Base-by-base conservation (phyloP, 64 coral and sea anemone species). In the Acropora tenuis region DNA sequence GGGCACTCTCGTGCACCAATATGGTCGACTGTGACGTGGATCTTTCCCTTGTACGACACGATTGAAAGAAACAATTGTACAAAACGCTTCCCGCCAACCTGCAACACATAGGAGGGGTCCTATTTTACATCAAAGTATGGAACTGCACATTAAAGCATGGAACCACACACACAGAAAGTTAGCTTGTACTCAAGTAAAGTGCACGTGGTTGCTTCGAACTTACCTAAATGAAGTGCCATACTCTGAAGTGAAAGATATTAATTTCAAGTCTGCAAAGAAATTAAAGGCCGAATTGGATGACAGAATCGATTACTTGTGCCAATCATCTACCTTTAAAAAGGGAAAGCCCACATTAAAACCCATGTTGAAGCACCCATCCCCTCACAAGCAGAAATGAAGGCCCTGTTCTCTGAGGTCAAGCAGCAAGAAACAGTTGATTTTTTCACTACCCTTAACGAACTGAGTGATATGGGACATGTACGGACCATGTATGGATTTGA, bases 201-300 rank as follows among this genome's bases (percentile, higher is more conserved):
- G 83, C 43, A 86, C 83, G 48, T 86, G 83, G 83, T 73, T 86
- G 19, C 61, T 89, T 53, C 87, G 74, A 61, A 89, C 87, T 77
- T 77, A 89, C 58, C 74, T 89, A 59, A 89, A 78, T 30, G 74
- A 89, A 78, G 76, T 89, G 52, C 52, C 59, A 20, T 90, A 90
- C 77, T 61, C 88, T 80, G 75, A 60, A 80, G 88, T 90, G 43
- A 79, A 90, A 69, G 77, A 90, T 78, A 90, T 90, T 59, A 69
- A 90, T 67, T 90, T 90, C 73, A 90, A 72, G 50, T 79, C 88
- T 75, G 67, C 69, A 73, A 88, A 74, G 86, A 71, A 74, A 88
- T 58, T 88, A 73, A 88, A 88, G 69, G 16, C 67, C 44, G 65
- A 90, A 79, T 63, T 90, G 48, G 86, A 88, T 48, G 73, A 87